A percentile compares a stretch with the other conserved stretches of the same genome.
These are phyloP conservation scores for Acleris sparsana DNA, from an alignment of 2,888 invertebrate species.

Conservation along the genomic window DNA sequence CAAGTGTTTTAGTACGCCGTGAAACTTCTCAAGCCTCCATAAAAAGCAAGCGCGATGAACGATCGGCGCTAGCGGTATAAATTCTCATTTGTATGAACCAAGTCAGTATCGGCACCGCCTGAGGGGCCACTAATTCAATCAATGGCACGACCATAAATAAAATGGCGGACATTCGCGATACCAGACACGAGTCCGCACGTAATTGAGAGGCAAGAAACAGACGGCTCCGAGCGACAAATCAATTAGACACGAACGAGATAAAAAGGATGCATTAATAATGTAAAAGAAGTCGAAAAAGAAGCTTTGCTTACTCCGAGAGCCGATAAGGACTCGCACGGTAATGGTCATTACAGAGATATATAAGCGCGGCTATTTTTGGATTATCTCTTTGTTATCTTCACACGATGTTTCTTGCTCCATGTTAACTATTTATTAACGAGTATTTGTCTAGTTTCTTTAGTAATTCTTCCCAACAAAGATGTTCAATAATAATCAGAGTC, in stretches of 20 bases:
- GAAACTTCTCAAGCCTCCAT: slow-evolving; percentile 42
- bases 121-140: slow-evolving; percentile 81
- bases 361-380: slow-evolving; percentile 24
- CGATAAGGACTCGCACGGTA: slow-evolving; percentile 32
- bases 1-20: slow-evolving; percentile 26
- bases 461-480: slow-evolving; percentile 9
- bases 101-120: slow-evolving; percentile 70
- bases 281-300: slow-evolving; percentile 58
- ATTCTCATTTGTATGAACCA: slow-evolving; percentile 65
- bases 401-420: slow-evolving; percentile 31
- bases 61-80: slow-evolving; percentile 61
- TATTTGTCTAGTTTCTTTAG: slow-evolving; percentile 18
- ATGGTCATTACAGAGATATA: slow-evolving; percentile 35
- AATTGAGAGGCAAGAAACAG: slow-evolving; percentile 76
- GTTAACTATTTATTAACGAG: slow-evolving; percentile 20
- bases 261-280: slow-evolving; percentile 75
- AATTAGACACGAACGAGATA: slow-evolving; percentile 74
- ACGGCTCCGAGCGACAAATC: slow-evolving; percentile 76
- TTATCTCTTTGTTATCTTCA: slow-evolving; percentile 31
- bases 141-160: slow-evolving; percentile 80
- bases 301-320: slow-evolving; percentile 42
- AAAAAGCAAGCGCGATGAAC: slow-evolving; percentile 56
- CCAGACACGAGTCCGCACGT: slow-evolving; percentile 64
- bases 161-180: slow-evolving; percentile 72
- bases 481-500: slow-evolving; percentile 24